Conservation (phyloP, 2,888 invertebrate genomes). For the Koerneria pararmatus region DNA sequence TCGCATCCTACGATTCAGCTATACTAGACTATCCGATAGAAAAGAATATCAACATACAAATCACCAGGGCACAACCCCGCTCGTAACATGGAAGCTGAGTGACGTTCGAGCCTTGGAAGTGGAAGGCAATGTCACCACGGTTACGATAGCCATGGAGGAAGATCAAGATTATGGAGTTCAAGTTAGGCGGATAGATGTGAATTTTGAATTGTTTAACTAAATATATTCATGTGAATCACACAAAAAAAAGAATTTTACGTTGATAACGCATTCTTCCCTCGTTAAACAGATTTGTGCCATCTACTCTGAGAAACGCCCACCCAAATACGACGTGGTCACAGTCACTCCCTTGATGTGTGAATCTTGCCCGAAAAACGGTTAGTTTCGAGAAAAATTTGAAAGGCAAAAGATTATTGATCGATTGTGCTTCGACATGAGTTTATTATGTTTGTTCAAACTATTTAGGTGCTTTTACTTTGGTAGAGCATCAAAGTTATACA, state of each 20-base stretch:
- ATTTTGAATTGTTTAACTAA: too few species aligned
- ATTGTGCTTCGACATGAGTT: too few species aligned
- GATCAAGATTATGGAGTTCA: conserved; percentile 21
- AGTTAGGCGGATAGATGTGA: background rate
- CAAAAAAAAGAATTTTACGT: too few species aligned
- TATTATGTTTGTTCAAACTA: too few species aligned
- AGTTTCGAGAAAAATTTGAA: too few species aligned
- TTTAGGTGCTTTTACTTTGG: too few species aligned
- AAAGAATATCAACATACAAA: too few species aligned
- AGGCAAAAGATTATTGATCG: too few species aligned
- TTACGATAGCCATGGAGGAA: conserved; percentile 14
- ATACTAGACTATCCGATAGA: too few species aligned
- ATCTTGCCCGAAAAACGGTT: conserved; percentile 7
- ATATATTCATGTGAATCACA: background rate
- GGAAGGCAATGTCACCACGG: conserved; percentile 16
- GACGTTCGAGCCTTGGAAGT: background rate
- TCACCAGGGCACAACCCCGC: conserved; percentile 18
- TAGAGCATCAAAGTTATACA: too few species aligned
- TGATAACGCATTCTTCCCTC: too few species aligned
- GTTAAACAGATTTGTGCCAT: conserved; percentile 18
- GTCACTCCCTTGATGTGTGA: conserved; percentile 21
- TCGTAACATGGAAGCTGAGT: conserved; percentile 20
- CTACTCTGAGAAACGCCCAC: conserved; percentile 14
- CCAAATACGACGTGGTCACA: conserved; percentile 20
- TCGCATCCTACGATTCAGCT: too few species aligned